These are phyloP conservation scores for Diplogasteroides magnus DNA, from an alignment of 1,140 invertebrate species.

Conservation along the genomic window DNA sequence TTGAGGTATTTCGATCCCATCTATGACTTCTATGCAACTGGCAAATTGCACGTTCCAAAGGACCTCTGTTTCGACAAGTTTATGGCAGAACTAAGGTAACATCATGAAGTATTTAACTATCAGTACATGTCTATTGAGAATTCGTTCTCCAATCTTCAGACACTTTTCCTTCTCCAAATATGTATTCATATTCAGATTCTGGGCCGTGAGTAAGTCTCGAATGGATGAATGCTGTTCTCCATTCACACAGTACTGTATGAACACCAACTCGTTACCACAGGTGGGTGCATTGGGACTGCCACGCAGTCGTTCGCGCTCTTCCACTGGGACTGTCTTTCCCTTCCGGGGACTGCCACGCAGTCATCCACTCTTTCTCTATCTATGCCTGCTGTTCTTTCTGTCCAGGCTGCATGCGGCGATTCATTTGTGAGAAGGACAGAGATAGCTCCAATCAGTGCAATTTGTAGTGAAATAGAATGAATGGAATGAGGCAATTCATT, in stretches of 20 bases:
- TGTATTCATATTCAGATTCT: conserved; percentile 37
- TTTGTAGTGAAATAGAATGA: too few relatives aligned
- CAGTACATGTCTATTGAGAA: not conserved
- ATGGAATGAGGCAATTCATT: too few relatives aligned
- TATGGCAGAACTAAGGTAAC: conserved; percentile 41
- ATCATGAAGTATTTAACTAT: not conserved
- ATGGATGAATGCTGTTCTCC: conserved; percentile 55
- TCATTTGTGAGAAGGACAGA: too few relatives aligned
- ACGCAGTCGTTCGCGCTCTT: too few relatives aligned
- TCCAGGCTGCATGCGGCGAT: too few relatives aligned
- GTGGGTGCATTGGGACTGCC: not conserved
- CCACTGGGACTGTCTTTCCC: too few relatives aligned
- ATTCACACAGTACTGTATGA: conserved; percentile 51
- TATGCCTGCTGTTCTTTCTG: too few relatives aligned
- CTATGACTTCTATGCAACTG: conserved; percentile 55
- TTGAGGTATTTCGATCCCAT: conserved; percentile 54
- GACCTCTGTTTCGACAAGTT: conserved; percentile 55
- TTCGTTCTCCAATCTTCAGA: not conserved
- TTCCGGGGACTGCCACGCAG: too few relatives aligned
- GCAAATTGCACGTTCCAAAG: conserved; percentile 53
- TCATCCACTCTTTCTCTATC: too few relatives aligned
- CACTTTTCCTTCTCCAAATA: not conserved
- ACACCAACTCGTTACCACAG: not conserved
- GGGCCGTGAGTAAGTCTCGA: conserved; percentile 51
- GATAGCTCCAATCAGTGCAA: too few relatives aligned